Evolutionary conservation across 2,797 vertebrate species (phyloP).

Genomic region (Cynopterus sphinx): DNA sequence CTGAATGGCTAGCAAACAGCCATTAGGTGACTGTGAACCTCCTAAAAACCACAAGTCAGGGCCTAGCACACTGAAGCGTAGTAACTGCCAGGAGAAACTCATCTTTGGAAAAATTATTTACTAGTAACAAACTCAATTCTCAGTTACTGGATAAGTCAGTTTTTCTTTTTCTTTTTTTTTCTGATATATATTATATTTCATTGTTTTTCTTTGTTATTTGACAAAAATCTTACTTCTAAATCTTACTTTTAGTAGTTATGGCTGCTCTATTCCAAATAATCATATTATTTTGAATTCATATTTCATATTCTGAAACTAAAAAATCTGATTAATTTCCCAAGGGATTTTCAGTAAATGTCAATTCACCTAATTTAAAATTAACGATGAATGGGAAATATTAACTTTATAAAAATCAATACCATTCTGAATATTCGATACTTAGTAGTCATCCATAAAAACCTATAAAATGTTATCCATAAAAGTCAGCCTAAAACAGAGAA

Average conservation of each 20-base stretch:
- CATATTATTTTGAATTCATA: not conserved
- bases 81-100: not conserved
- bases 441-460: not conserved
- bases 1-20: not conserved
- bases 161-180: not conserved
- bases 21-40: not conserved
- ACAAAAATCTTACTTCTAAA: slow-evolving; percentile 20
- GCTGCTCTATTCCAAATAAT: not conserved
- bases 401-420: not conserved
- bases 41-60: not conserved
- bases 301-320: slow-evolving; percentile 17
- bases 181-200: not conserved
- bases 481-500: not conserved
- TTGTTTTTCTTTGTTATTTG: not conserved
- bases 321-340: slow-evolving; percentile 21
- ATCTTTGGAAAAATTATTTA: slow-evolving; percentile 2
- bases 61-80: not conserved
- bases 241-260: not conserved
- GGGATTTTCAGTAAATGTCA: not conserved
- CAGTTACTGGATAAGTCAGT: not conserved
- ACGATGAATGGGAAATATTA: not conserved
- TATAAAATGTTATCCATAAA: not conserved
- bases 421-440: slow-evolving; percentile 25
- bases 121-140: not conserved
- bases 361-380: slow-evolving; percentile 7